Conservation (phyloP, 1,140 invertebrate genomes). For the Catajapyx aquilonaris region DNA sequence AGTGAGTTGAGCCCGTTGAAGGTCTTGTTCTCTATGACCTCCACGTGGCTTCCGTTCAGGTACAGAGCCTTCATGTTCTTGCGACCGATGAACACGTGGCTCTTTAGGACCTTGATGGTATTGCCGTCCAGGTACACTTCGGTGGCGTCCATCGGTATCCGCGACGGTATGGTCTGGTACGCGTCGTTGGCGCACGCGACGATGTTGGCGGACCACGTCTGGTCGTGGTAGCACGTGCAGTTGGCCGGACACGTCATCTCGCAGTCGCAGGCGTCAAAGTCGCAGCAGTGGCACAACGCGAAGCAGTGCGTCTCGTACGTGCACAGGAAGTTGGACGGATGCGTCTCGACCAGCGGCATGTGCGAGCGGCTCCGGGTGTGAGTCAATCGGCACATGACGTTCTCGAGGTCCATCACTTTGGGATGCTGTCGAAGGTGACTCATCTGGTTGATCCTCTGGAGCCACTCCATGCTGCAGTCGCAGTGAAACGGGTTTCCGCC, state of each 20-base stretch:
- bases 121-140: conserved; percentile 29
- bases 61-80: conserved; percentile 23
- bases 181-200: conserved; percentile 67
- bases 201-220: conserved; percentile 78
- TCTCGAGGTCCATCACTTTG: conserved; percentile 63
- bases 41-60: conserved; percentile 21
- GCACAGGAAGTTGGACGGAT: conserved; percentile 67
- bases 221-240: conserved; percentile 79
- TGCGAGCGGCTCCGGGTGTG: conserved; percentile 37
- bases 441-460: conserved; percentile 58
- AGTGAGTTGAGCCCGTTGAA: conserved; percentile 25
- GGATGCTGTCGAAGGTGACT: conserved; percentile 53
- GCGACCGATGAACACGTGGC: conserved; percentile 25
- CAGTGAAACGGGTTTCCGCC: conserved; percentile 78
- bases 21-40: conserved; percentile 23
- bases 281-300: conserved; percentile 78
- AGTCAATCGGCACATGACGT: conserved; percentile 61
- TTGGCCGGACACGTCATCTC: conserved; percentile 83
- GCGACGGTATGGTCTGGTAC: conserved; percentile 49
- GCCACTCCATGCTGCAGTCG: conserved; percentile 81
- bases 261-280: conserved; percentile 86
- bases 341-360: conserved; percentile 42
- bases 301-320: conserved; percentile 82
- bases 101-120: conserved; percentile 18
- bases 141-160: conserved; percentile 83